Base-by-base conservation (phyloP, 2,888 invertebrate genomes). In the Caenorhabditis drosophilae region DNA sequence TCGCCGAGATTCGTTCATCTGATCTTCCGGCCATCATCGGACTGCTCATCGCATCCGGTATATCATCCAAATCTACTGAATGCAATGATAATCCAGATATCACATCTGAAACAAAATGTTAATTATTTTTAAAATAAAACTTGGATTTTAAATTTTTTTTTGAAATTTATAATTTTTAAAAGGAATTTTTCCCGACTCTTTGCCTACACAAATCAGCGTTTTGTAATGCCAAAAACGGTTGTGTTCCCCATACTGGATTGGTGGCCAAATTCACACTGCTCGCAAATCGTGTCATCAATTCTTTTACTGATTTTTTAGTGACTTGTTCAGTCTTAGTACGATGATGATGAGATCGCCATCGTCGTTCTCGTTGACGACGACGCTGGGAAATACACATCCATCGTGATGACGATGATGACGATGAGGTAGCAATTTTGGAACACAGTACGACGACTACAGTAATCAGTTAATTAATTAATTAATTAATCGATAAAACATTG, bases 11-110 rank as follows among this genome's bases (percentile, higher is more conserved):
- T 6, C 53, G 41, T 27, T 57, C 57, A 35, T 63, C 63, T 4
- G 47, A 31, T 47, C 47, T 18, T 22, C 35, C 35, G n/a, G 6
- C 25, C 9, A 3, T 51, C 56, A 56, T 52, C 53, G 53, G 52
- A 9, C 60, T 56, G 12, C 53, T 60, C 63, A 68, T 63, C 22
- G 68, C 68, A 41, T 68, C 74, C 18, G 74, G 74, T 44, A 67
- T 61, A 51, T 74, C 74, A 53, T 77, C 77, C 49, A 76, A 49
- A 38, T 77, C 77, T 23, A 72, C 69, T 20, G 74, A 75, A 47
- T 75, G 75, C 41, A 79, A 51, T 15, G 79, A 79, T 36, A 75
- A 67, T 42, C 75, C 73, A 54, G 75, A 78, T 49, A 75, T 77
- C 53, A 78, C 77, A 80, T 79, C 79, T 79, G 70, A 49, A 79